phyloP scores from a whole-genome alignment of 2,113 vertebrate genomes.

The Gila orcuttii region DNA sequence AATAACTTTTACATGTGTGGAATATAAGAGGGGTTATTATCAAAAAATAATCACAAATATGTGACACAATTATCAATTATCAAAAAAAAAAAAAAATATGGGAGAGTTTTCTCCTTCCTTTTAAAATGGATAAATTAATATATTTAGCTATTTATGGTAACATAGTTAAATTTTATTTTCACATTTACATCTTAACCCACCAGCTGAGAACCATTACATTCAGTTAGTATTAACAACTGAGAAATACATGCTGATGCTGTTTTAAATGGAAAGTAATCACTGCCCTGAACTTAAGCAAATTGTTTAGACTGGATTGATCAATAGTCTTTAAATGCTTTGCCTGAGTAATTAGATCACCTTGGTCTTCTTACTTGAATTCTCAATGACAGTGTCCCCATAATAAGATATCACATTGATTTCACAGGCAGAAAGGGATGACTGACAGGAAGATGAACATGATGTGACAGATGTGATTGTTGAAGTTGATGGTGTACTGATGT shows the following conservation, averaged over 20 bases:
- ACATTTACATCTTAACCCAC: background rate
- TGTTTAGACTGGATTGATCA: constrained; percentile 9
- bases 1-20: background rate
- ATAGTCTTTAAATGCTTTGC: background rate
- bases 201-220: background rate
- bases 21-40: background rate
- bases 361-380: background rate
- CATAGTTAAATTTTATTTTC: background rate
- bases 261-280: constrained; percentile 1
- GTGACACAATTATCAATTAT: too few relatives aligned
- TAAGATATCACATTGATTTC: constrained; percentile 2
- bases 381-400: background rate
- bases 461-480: background rate
- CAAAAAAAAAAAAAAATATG: too few relatives aligned
- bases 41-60: too few relatives aligned
- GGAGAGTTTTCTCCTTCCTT: too few relatives aligned
- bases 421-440: background rate
- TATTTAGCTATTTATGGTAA: background rate
- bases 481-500: background rate
- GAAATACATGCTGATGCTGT: background rate
- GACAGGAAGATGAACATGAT: background rate
- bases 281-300: background rate
- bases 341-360: background rate
- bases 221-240: background rate
- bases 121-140: too few relatives aligned